Percentiles rank a stretch among this genome's conserved stretches.
Conservation (phyloP, 1,140 invertebrate genomes). For the Listronotus oregonensis region DNA sequence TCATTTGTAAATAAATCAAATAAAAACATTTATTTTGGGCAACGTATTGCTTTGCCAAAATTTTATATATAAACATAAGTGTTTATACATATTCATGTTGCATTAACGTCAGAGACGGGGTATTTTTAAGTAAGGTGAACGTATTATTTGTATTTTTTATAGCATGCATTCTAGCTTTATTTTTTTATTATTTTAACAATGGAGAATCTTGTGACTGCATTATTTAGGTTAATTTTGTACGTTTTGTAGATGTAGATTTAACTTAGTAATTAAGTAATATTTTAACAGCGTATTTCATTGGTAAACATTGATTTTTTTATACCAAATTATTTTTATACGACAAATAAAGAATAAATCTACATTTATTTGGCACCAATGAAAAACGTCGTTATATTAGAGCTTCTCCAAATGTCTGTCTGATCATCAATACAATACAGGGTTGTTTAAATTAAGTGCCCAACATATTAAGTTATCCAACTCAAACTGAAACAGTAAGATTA, state of each 20-base stretch:
- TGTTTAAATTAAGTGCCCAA: too few species aligned
- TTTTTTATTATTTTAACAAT: constrained; percentile 11
- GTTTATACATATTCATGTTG: constrained; percentile 13
- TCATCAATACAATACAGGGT: too few species aligned
- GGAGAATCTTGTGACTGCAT: constrained; percentile 25
- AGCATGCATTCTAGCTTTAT: constrained; percentile 10
- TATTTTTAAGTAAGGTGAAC: constrained; percentile 24
- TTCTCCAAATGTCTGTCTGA: too few species aligned
- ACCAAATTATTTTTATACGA: too few species aligned
- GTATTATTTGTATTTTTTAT: constrained; percentile 17
- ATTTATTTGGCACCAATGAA: too few species aligned
- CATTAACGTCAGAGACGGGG: constrained; percentile 22
- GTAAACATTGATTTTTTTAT: too few species aligned
- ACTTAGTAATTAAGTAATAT: neutral
- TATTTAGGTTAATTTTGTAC: constrained; percentile 15
- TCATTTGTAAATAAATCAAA: too few species aligned
- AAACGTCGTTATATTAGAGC: too few species aligned
- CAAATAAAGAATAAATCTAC: too few species aligned
- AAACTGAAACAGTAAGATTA: too few species aligned
- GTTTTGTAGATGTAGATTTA: constrained; percentile 7
- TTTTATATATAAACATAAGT: constrained; percentile 18
- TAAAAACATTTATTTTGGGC: neutral
- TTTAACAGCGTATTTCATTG: neutral
- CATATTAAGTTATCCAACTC: too few species aligned
- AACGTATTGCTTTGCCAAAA: constrained; percentile 3